Conservation (phyloP, 2,797 vertebrate species). For the Pempheris klunzingeri region DNA sequence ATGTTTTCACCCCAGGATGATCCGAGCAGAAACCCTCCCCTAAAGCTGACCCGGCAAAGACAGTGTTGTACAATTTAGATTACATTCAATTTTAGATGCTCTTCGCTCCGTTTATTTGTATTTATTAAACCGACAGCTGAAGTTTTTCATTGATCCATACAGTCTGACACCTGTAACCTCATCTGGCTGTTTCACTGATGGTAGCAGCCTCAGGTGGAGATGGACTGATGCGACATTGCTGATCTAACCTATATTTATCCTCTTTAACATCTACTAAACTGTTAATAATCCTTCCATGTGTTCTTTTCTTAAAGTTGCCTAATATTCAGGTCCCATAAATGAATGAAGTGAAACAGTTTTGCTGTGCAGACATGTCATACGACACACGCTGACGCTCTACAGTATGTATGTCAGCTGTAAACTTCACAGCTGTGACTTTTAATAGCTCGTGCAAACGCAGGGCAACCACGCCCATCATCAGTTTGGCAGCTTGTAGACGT, state of each 20-base stretch:
- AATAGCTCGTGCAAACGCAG: background rate
- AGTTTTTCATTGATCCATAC: background rate
- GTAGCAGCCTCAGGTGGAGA: background rate
- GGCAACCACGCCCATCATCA: background rate
- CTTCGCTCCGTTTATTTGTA: background rate
- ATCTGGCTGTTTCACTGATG: background rate
- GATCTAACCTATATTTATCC: background rate
- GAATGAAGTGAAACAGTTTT: no score
- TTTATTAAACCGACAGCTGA: no score
- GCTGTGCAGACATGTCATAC: no score
- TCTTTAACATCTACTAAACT: background rate
- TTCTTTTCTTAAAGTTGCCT: background rate
- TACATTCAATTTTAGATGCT: background rate
- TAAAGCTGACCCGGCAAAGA: slow-evolving; percentile 13
- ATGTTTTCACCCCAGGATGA: slow-evolving; percentile 66
- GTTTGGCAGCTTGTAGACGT: background rate
- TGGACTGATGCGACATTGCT: background rate
- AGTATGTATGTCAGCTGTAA: background rate
- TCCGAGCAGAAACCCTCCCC: background rate
- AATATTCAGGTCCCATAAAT: background rate
- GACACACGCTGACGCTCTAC: no score
- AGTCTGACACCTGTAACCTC: background rate
- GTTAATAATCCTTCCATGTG: background rate
- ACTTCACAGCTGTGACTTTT: background rate
- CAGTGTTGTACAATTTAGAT: background rate